Conservation (phyloP, 2,113 vertebrate species). For the Malurus melanocephalus region DNA sequence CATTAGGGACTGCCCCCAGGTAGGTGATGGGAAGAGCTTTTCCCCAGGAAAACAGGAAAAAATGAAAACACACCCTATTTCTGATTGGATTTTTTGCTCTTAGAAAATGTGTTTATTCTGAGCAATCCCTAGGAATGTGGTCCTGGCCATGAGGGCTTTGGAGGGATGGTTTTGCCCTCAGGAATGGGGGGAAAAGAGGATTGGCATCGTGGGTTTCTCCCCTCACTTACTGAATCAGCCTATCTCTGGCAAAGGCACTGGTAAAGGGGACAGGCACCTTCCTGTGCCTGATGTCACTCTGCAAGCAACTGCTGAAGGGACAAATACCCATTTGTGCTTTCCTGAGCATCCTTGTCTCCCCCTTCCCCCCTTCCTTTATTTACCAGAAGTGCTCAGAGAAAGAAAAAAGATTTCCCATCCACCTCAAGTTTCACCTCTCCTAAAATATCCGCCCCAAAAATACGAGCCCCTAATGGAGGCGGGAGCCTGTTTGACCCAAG, state of each 20-base stretch:
- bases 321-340: not conserved
- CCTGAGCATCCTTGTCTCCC: not conserved
- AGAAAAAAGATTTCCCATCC: not conserved
- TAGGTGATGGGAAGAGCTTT: not conserved
- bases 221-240: not conserved
- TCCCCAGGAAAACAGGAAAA: not conserved
- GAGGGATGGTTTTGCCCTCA: not conserved
- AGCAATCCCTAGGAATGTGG: not conserved
- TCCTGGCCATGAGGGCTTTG: not conserved
- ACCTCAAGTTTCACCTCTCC: not conserved
- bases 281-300: not conserved
- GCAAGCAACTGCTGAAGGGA: not conserved
- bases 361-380: not conserved
- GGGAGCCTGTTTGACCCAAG: not conserved
- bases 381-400: not conserved
- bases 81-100: not conserved
- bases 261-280: not conserved
- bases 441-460: not conserved
- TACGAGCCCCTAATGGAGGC: not conserved
- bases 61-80: rapidly evolving
- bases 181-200: rapidly evolving
- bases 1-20: not conserved
- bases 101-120: not conserved
- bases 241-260: not conserved
- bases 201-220: not conserved